phyloP scores from a whole-genome alignment of 2,888 invertebrate genomes.

The Camptogramma bilineatum region DNA sequence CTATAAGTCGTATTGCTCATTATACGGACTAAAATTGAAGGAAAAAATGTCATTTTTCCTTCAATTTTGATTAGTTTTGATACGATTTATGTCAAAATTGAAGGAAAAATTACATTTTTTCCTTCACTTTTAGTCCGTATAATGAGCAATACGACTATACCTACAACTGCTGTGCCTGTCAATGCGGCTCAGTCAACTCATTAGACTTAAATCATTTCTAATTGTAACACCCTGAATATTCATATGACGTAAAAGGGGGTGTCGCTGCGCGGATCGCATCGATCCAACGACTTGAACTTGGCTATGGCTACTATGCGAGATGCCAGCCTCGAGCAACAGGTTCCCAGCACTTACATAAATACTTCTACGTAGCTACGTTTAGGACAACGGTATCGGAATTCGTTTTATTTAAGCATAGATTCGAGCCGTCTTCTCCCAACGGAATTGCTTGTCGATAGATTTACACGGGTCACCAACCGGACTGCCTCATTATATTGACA shows the following conservation, averaged over 20 bases:
- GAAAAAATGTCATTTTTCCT: no score
- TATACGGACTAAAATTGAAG: no score
- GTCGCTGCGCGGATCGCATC: slow-evolving; percentile 15
- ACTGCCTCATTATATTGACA: neutral
- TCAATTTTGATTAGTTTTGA: no score
- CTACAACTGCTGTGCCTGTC: neutral
- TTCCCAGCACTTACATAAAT: neutral
- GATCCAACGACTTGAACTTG: slow-evolving; percentile 16
- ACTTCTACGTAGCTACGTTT: neutral
- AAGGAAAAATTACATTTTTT: no score
- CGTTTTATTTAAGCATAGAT: neutral
- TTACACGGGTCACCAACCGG: neutral
- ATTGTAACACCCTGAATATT: slow-evolving; percentile 1
- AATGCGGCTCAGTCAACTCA: neutral
- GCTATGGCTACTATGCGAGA: neutral
- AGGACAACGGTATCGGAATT: neutral
- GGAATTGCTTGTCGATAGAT: neutral
- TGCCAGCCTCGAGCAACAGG: slow-evolving; percentile 5
- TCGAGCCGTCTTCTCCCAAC: neutral
- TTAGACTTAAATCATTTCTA: neutral
- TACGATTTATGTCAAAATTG: no score
- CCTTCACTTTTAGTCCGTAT: no score
- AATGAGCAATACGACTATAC: no score
- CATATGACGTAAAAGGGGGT: slow-evolving; percentile 4
- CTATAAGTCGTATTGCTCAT: no score